Conservation (phyloP, 2,797 vertebrate species). For the Microcaecilia unicolor region DNA sequence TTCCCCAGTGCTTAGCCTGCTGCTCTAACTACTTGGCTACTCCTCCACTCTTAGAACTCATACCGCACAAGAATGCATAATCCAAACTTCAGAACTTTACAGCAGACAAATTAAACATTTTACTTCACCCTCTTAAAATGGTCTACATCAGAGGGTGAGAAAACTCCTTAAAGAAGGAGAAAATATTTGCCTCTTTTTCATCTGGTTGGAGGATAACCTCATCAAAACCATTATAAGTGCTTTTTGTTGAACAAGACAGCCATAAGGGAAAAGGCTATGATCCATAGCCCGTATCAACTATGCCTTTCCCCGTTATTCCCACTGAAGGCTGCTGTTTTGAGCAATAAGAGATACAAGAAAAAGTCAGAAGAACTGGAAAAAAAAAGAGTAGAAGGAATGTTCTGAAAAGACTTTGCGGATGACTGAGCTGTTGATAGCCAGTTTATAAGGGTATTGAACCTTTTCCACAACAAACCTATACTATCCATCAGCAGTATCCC, state of each 20-base stretch:
- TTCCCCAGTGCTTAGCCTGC: too few species aligned
- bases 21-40: too few species aligned
- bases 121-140: neutral
- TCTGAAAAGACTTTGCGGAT: slow-evolving; percentile 3
- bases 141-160: neutral
- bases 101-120: slow-evolving; percentile 11
- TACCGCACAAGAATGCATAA: slow-evolving; percentile 22
- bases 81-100: slow-evolving; percentile 3
- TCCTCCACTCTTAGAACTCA: too few species aligned
- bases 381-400: neutral
- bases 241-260: slow-evolving; percentile 25
- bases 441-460: too few species aligned
- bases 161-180: slow-evolving; percentile 26
- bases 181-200: slow-evolving; percentile 40
- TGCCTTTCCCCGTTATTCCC: slow-evolving; percentile 11
- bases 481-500: slow-evolving; percentile 20
- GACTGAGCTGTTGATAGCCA: too few species aligned
- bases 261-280: slow-evolving; percentile 28
- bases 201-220: slow-evolving; percentile 41
- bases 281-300: slow-evolving; percentile 17
- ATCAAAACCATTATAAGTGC: slow-evolving; percentile 42
- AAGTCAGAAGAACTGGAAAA: too few species aligned
- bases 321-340: slow-evolving; percentile 16
- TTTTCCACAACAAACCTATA: slow-evolving; percentile 3
- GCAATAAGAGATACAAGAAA: slow-evolving; percentile 19